Conservation (phyloP, 2,113 vertebrate species). For the Muscicapa adusta region DNA sequence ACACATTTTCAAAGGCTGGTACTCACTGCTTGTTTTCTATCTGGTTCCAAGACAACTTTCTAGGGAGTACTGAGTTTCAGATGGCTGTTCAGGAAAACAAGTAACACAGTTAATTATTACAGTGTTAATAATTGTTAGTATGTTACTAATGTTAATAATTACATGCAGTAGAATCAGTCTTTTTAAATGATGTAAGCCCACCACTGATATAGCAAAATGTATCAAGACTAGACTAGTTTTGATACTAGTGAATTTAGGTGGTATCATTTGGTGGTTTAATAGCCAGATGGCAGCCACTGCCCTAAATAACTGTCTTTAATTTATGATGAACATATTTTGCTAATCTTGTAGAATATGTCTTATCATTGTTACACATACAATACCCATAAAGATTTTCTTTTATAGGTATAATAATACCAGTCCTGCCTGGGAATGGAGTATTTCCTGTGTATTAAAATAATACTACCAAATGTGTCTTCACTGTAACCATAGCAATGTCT, state of each 20-base stretch:
- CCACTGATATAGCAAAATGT: background rate
- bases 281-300: background rate
- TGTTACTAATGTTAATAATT: background rate
- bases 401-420: background rate
- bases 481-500: slow-evolving; percentile 43
- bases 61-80: background rate
- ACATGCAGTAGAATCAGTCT: background rate
- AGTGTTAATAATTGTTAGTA: background rate
- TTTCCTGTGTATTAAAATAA: background rate
- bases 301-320: background rate
- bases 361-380: background rate
- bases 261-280: background rate
- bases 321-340: background rate
- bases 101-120: background rate
- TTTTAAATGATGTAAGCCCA: background rate
- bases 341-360: background rate
- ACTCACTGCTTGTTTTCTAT: background rate
- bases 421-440: background rate
- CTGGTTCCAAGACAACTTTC: background rate
- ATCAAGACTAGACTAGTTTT: background rate
- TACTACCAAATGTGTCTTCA: background rate
- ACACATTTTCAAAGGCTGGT: background rate
- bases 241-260: background rate
- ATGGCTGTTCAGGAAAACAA: background rate
- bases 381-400: background rate